Percentiles rank a stretch among this genome's conserved stretches.
These are phyloP conservation scores for Aldrovandia affinis DNA, from an alignment of 2,797 vertebrate species.

Conservation along the genomic window DNA sequence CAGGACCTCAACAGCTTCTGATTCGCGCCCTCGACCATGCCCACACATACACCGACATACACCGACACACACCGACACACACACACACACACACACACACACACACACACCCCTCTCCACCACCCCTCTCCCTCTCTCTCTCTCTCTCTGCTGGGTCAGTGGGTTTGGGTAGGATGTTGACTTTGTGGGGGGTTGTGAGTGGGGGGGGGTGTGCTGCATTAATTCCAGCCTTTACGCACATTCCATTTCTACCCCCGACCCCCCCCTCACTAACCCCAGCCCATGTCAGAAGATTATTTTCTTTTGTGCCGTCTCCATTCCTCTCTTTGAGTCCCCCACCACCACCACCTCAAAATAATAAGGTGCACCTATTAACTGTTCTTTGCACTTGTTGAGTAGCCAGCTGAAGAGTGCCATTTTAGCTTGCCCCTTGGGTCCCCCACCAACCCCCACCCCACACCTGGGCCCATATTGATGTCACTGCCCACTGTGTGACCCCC, in stretches of 20 bases:
- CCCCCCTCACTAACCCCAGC: not conserved
- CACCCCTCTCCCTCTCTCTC: not conserved
- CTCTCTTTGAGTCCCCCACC: not conserved
- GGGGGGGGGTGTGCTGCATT: not conserved
- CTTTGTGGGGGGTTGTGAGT: not conserved
- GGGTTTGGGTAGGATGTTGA: not conserved
- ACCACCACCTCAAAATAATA: too few species aligned
- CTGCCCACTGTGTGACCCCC: too few species aligned
- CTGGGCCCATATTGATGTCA: too few species aligned
- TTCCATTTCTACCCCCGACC: not conserved
- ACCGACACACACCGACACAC: not conserved
- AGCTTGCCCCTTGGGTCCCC: too few species aligned
- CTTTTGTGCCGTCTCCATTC: not conserved
- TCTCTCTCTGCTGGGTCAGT: slow-evolving; percentile 7
- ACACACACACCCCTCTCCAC: not conserved
- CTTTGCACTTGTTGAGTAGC: too few species aligned
- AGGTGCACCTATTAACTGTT: too few species aligned
- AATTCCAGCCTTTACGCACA: not conserved
- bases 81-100: not conserved
- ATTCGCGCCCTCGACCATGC: slow-evolving; percentile 39
- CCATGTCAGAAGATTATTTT: too few species aligned
- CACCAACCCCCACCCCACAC: too few species aligned
- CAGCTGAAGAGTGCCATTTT: too few species aligned
- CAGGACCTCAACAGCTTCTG: slow-evolving; percentile 87
- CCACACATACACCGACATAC: not conserved